These are phyloP conservation scores for Altica lythri DNA, from an alignment of 2,888 invertebrate species.

Conservation along the genomic window DNA sequence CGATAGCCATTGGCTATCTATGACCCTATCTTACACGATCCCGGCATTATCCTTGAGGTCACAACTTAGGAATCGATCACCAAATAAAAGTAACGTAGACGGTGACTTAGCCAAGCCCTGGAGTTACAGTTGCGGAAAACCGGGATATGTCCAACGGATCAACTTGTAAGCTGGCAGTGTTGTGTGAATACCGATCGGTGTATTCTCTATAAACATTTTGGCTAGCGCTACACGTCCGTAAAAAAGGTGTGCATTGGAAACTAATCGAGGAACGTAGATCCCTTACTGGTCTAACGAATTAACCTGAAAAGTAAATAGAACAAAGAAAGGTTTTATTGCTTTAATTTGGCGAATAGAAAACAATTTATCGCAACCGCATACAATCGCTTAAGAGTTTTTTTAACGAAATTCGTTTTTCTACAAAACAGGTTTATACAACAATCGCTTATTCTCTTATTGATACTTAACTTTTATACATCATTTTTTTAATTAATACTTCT, in stretches of 20 bases:
- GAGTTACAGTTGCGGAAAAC: constrained; percentile 53
- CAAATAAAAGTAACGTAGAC: constrained; percentile 45
- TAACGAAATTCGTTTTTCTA: too few relatives aligned
- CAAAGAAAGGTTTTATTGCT: too few relatives aligned
- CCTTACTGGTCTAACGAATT: background rate
- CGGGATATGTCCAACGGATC: constrained; percentile 52
- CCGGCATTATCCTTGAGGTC: too few relatives aligned
- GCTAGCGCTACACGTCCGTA: background rate
- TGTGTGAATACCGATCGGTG: constrained; percentile 51
- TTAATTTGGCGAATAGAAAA: too few relatives aligned
- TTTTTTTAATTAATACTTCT: too few relatives aligned
- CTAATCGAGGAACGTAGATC: background rate
- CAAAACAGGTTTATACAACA: too few relatives aligned
- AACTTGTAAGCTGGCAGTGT: constrained; percentile 52
- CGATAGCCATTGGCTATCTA: too few relatives aligned
- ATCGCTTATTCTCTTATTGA: too few relatives aligned
- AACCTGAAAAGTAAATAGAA: constrained; percentile 2
- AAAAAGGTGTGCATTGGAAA: constrained; percentile 6
- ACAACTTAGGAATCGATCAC: constrained; percentile 44
- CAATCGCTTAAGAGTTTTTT: too few relatives aligned
- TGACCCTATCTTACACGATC: too few relatives aligned
- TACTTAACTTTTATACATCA: too few relatives aligned
- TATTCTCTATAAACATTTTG: constrained; percentile 16
- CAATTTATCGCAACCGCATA: too few relatives aligned
- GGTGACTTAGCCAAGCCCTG: constrained; percentile 48